Evolutionary conservation across 2,113 vertebrate genomes (phyloP).

Genomic region (Microtus richardsoni): DNA sequence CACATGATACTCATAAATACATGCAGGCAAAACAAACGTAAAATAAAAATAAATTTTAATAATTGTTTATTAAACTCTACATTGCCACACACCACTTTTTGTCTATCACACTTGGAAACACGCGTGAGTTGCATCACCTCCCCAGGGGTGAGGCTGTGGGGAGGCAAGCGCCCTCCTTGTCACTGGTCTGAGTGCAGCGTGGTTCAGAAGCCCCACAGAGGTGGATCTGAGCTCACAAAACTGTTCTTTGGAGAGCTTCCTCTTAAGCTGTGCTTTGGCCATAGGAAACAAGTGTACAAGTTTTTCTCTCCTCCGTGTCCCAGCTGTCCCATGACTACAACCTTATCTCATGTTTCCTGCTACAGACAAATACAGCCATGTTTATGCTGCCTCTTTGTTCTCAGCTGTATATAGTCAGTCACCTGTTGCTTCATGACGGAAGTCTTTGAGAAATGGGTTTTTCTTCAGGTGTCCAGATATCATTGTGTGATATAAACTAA

Average conservation of each 20-base stretch:
- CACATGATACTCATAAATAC: background rate
- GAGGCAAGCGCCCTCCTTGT: background rate
- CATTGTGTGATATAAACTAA: background rate
- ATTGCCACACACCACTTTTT: background rate
- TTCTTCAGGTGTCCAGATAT: background rate
- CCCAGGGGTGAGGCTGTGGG: background rate
- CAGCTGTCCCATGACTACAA: background rate
- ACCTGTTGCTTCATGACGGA: background rate
- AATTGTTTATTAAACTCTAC: background rate
- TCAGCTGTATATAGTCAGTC: background rate
- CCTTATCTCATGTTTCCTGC: background rate
- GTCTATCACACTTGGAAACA: background rate
- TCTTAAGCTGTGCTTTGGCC: background rate
- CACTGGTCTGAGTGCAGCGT: background rate
- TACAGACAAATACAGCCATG: background rate
- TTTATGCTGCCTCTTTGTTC: background rate
- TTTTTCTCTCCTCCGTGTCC: background rate
- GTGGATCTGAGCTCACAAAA: background rate
- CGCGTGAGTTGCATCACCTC: background rate
- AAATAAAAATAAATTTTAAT: background rate
- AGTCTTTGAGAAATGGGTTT: too few relatives aligned
- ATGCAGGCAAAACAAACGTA: background rate
- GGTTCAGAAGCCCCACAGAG: background rate
- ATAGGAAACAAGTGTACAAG: background rate
- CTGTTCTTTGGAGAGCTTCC: background rate